Conservation (phyloP, 2,888 invertebrate genomes). For the Acanthosepion pharaonis region DNA sequence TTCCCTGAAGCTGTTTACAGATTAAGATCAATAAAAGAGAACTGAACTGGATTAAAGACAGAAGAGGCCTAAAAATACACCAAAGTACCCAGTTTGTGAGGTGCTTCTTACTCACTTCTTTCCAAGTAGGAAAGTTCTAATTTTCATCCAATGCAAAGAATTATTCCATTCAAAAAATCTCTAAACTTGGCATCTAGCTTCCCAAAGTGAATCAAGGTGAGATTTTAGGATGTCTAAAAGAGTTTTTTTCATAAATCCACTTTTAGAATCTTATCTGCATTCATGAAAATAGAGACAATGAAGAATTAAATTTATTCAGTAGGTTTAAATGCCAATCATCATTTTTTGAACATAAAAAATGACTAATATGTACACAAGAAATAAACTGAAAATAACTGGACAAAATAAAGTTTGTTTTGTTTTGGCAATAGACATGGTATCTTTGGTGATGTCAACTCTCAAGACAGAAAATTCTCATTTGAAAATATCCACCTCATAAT, state of each 20-base stretch:
- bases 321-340: too few relatives aligned
- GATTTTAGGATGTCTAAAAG: background rate
- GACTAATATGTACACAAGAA: too few relatives aligned
- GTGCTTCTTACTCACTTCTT: background rate
- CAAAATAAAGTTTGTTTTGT: too few relatives aligned
- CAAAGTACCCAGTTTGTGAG: background rate
- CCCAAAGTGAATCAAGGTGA: background rate
- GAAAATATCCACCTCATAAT: too few relatives aligned
- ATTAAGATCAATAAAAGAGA: background rate
- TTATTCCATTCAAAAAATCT: background rate
- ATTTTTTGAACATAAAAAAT: too few relatives aligned
- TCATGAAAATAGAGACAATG: background rate
- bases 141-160: background rate
- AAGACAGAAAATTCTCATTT: too few relatives aligned
- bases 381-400: too few relatives aligned
- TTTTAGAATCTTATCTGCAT: background rate
- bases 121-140: background rate
- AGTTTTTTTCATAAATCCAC: background rate
- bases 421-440: too few relatives aligned
- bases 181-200: background rate
- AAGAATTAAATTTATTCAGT: too few relatives aligned
- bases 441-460: too few relatives aligned
- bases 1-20: background rate
- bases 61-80: conserved; percentile 18
- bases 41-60: background rate